Evolutionary conservation across 2,888 invertebrate species (phyloP), one percentile per base, ranked within the genome.

Genomic region (Scaptomyza flava): DNA sequence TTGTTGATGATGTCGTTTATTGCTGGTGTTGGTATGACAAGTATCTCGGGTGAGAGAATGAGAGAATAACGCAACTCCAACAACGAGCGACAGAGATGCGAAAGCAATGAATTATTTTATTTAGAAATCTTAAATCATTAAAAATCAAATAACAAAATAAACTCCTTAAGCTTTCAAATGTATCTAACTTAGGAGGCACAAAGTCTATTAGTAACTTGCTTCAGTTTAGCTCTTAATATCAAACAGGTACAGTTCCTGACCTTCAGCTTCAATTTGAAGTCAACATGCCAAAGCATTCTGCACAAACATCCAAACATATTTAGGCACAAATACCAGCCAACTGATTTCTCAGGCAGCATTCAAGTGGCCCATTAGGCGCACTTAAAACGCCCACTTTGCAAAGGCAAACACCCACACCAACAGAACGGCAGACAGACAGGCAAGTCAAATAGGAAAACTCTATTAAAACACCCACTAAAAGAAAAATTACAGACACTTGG

Each of bases 401-500:
- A 14, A 34, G 5, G 52, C 56, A 57, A 50, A 61, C 56, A 14
- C 42, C 38, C 46, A 57, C 41, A 43, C 27, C 43, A 27, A 51
- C 38, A 36, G 48, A 46, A n/a, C 52, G 54, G 62, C 51, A 69
- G 43, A 51, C 36, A 38, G 23, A 48, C 33, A n/a, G 53, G 23
- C 38, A 43, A 68, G 54, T 65, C 43, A 61, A 72, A 73, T 62
- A 58, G 65, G 68, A 80, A 80, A 78, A 79, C 77, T 82, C 80
- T 77, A 82, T 71, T 72, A 72, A 79, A 70, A 75, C 87, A 79
- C 79, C 81, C 81, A 81, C 79, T 68, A 71, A 76, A 68, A 68
- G 77, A 79, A 73, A 84, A 84, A 87, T 77, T 72, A 72, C 75
- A 85, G 82, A 81, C 87, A 83, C 89, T 87, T 85, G 86, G 73